Percentiles rank a stretch among this genome's conserved stretches.
phyloP scores from a whole-genome alignment of 2,888 invertebrate genomes.

The Strigamia crassipes region DNA sequence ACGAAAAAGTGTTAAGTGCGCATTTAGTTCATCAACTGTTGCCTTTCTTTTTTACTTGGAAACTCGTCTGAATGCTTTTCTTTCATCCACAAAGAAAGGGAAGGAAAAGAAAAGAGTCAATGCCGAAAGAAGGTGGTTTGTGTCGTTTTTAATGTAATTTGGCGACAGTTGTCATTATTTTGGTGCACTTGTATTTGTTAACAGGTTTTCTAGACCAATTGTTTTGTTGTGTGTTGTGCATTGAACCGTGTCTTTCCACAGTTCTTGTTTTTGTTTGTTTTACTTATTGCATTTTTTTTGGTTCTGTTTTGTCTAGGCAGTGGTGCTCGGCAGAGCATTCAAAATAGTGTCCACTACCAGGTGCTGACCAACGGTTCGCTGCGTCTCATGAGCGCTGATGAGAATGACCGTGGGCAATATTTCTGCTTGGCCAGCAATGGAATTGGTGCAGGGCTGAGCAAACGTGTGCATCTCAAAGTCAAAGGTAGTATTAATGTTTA shows the following conservation, averaged over 20 bases:
- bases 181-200: neutral
- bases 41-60: neutral
- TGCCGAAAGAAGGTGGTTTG: neutral
- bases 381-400: slow-evolving; percentile 45
- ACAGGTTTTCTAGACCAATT: neutral
- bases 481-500: slow-evolving; percentile 20
- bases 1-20: slow-evolving; percentile 5
- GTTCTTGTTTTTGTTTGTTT: neutral
- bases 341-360: slow-evolving; percentile 47
- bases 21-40: neutral
- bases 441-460: slow-evolving; percentile 82
- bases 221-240: neutral
- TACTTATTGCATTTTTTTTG: slow-evolving; percentile 12
- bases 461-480: slow-evolving; percentile 44
- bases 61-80: neutral
- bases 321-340: slow-evolving; percentile 45
- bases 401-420: slow-evolving; percentile 72
- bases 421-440: slow-evolving; percentile 95
- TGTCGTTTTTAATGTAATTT: neutral
- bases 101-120: neutral
- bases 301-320: neutral
- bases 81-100: neutral
- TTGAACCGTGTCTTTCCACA: neutral
- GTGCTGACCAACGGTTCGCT: slow-evolving; percentile 44
- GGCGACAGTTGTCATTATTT: neutral